Conservation (phyloP, 2,113 vertebrate species). For the Noturus placidus region DNA sequence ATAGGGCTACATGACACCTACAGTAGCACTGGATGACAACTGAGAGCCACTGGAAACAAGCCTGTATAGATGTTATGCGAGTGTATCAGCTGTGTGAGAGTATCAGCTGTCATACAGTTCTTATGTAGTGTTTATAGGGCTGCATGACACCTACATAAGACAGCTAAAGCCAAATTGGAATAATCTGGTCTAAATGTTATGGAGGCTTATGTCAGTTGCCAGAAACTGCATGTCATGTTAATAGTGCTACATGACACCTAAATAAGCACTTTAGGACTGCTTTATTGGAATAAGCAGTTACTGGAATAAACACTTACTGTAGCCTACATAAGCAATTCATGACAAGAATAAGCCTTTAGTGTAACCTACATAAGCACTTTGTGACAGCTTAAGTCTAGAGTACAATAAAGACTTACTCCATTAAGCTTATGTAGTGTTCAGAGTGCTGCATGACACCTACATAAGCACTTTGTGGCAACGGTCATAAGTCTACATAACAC, state of each 20-base stretch:
- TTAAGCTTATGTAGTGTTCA: background rate
- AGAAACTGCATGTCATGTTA: too few relatives aligned
- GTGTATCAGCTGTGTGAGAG: background rate
- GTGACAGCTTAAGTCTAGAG: background rate
- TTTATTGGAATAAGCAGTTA: too few relatives aligned
- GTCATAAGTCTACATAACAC: background rate
- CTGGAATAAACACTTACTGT: too few relatives aligned
- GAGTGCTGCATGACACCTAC: background rate
- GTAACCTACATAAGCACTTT: background rate
- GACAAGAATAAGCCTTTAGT: too few relatives aligned
- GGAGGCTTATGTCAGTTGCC: too few relatives aligned
- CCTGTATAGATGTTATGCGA: background rate
- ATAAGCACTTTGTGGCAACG: background rate
- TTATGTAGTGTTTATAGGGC: background rate
- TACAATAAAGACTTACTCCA: background rate
- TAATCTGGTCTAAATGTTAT: too few relatives aligned
- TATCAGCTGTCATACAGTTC: background rate
- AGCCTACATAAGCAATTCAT: background rate
- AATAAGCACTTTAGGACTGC: too few relatives aligned
- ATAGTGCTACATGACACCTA: background rate
- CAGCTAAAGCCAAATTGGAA: too few relatives aligned
- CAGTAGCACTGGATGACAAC: too few relatives aligned
- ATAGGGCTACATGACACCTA: too few relatives aligned
- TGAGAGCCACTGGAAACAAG: background rate
- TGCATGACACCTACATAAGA: too few relatives aligned